Percentiles rank a stretch among this genome's conserved stretches.
Conservation (phyloP, 2,797 vertebrate species). For the Chaunax sp. region DNA sequence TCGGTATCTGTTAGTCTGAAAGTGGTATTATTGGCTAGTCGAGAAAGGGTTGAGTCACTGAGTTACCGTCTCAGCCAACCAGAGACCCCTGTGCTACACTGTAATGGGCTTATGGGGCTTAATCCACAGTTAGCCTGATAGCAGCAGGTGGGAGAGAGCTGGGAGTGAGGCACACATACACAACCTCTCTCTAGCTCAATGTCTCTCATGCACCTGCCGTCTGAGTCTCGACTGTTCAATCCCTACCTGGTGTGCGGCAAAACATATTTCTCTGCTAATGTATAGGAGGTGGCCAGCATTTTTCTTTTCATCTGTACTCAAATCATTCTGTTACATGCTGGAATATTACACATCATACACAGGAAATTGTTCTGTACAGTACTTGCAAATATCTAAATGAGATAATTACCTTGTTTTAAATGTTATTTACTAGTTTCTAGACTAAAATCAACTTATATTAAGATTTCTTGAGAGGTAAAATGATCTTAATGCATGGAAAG, state of each 20-base stretch:
- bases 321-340: not conserved
- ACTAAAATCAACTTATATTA: no score
- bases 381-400: no score
- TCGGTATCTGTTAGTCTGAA: not conserved
- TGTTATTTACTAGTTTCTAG: no score
- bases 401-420: no score
- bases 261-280: not conserved
- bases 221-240: not conserved
- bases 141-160: slow-evolving; percentile 23
- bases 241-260: not conserved
- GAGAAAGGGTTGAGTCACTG: slow-evolving; percentile 29
- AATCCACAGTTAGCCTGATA: slow-evolving; percentile 59
- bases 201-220: not conserved
- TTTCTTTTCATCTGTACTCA: not conserved
- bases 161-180: not conserved
- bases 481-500: no score
- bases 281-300: not conserved
- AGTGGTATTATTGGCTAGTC: slow-evolving; percentile 2
- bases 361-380: no score
- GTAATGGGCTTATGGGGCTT: slow-evolving; percentile 79
- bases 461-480: no score
- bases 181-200: slow-evolving; percentile 3
- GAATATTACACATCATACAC: no score
- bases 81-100: slow-evolving; percentile 48
- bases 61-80: slow-evolving; percentile 41